Evolutionary conservation across 30 jellyfish, hydroid and myxozoan species (phyloP).

Genomic region (Rhopilema esculentum): DNA sequence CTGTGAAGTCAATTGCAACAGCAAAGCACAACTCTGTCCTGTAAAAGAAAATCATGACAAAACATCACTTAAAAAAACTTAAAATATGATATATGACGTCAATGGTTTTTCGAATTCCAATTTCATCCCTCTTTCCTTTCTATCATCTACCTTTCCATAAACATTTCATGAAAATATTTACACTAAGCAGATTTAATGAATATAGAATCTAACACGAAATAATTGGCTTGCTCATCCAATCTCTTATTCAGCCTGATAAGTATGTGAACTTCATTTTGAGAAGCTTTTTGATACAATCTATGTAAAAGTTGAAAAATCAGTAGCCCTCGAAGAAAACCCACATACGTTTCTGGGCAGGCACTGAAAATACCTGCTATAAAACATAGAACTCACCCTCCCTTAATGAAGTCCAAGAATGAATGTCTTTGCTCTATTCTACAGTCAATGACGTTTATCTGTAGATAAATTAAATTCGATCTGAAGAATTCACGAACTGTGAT

Average conservation of each 20-base stretch:
- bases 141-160: no score
- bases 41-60: neutral
- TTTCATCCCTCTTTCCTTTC: no score
- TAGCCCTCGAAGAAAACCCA: no score
- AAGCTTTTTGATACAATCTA: neutral
- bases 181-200: no score
- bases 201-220: no score
- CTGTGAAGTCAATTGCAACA: constrained; percentile 93
- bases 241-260: neutral
- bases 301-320: neutral
- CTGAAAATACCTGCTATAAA: no score
- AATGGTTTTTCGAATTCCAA: no score
- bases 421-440: constrained; percentile 61
- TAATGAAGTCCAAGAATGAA: constrained; percentile 76
- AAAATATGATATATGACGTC: no score
- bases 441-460: constrained; percentile 65
- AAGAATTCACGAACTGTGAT: neutral
- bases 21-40: constrained; percentile 77
- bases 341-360: no score
- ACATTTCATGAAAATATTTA: no score
- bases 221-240: no score
- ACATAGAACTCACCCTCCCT: constrained; percentile 81
- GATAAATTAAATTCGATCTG: neutral
- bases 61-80: no score
- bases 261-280: neutral